Percentiles rank a stretch among this genome's conserved stretches.
Conservation (phyloP, 2,888 invertebrate species). For the Pandemis cinnamomeana region DNA sequence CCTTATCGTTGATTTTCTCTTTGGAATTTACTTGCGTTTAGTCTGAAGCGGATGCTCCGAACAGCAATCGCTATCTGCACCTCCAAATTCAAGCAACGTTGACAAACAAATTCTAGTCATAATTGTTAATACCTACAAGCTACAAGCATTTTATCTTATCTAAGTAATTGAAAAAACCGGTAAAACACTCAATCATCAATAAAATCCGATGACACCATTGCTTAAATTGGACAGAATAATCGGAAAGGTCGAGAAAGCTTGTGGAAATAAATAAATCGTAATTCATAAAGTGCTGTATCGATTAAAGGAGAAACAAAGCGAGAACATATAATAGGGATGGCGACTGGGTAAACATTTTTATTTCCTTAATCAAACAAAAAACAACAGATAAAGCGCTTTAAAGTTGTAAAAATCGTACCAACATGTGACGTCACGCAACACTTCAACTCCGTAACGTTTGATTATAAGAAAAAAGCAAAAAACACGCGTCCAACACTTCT, state of each 20-base stretch:
- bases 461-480: too few relatives aligned
- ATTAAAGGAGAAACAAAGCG: background rate
- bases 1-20: background rate
- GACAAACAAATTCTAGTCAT: background rate
- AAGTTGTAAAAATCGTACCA: too few relatives aligned
- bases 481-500: too few relatives aligned
- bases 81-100: background rate
- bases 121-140: background rate
- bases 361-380: too few relatives aligned
- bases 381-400: too few relatives aligned
- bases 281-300: background rate
- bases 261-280: background rate
- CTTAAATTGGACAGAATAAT: background rate
- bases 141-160: background rate
- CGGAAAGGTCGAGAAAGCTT: background rate
- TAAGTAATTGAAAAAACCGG: constrained; percentile 1
- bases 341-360: too few relatives aligned
- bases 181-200: background rate
- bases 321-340: background rate
- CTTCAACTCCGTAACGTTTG: too few relatives aligned
- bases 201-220: background rate
- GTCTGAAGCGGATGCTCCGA: background rate
- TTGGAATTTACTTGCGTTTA: background rate
- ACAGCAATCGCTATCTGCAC: background rate
- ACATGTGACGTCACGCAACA: too few relatives aligned